Evolutionary conservation across 2,113 vertebrate species (phyloP), one percentile per base, ranked within the genome.

Genomic region (Tragulus kanchil): DNA sequence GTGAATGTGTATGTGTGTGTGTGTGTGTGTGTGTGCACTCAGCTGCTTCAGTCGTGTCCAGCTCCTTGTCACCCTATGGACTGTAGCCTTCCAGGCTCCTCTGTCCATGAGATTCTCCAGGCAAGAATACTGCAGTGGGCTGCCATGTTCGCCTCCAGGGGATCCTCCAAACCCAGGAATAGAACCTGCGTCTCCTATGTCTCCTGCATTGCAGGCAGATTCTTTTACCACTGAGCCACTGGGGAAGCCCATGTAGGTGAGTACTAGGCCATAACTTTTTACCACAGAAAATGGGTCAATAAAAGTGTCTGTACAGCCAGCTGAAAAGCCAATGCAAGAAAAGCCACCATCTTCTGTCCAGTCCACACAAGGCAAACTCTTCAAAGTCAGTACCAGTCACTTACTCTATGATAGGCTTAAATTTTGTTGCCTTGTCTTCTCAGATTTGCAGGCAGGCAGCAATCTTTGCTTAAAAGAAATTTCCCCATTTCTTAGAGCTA

Each of bases 401-500:
- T 19, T 2, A 15, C 16, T 79, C 21, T 50, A 31, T 12, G 17
- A 54, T 10, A 92, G 78, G 42, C 36, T 85, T 81, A 52, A 36
- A 52, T 42, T 91, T 87, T 77, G 64, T 84, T 94, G 25, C 48
- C 14, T 25, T 83, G 36, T 79, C 85, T 94, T 82, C 79, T 73
- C n/a, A 83, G 42, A 61, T 93, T 78, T 83, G 7, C 56, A 84
- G 58, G 23, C n/a, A 54, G 23, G 50, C 26, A 64, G 61, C 54
- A 93, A 85, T 42, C n/a, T 90, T 93, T 79, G 69, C 92, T 90
- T 69, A 81, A 94, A 78, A 92, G 23, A 73, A 64, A 28, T 79
- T 78, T 11, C 7, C 16, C 45, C n/a, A 6, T 90, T 59, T 89
- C 58, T 94, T 89, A 31, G 0, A 96, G 61, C 25, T 15, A 56